A percentile compares a stretch with the other conserved stretches of the same genome.
Evolutionary conservation across 2,113 vertebrate genomes (phyloP).

Genomic region (Oryzias melastigma): DNA sequence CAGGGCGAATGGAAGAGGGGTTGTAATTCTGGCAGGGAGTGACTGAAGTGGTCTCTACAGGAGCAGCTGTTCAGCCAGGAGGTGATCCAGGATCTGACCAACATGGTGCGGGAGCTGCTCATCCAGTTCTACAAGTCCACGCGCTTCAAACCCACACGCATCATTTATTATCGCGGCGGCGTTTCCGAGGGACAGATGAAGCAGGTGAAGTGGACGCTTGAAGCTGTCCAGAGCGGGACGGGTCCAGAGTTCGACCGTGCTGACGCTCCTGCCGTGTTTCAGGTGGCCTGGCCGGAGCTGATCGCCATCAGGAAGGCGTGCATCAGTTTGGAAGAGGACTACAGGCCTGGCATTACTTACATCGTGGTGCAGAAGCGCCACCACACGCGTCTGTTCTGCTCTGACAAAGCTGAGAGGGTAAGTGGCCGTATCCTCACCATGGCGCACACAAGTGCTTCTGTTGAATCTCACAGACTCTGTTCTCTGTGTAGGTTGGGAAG

Average conservation of each 20-base stretch:
- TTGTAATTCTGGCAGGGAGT: too few species aligned
- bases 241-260: too few species aligned
- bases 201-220: constrained; percentile 78
- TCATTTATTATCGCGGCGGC: constrained; percentile 97
- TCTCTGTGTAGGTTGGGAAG: constrained; percentile 88
- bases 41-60: constrained; percentile 24
- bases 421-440: background rate
- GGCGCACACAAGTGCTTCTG: background rate
- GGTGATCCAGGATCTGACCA: constrained; percentile 96
- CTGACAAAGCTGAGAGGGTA: constrained; percentile 97
- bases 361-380: constrained; percentile 99
- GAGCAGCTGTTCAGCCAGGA: constrained; percentile 97
- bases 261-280: constrained; percentile 5
- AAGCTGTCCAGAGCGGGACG: background rate
- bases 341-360: constrained; percentile 96
- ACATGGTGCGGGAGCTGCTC: constrained; percentile 95
- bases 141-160: constrained; percentile 96
- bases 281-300: constrained; percentile 98
- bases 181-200: constrained; percentile 99
- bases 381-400: constrained; percentile 97
- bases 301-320: constrained; percentile 98
- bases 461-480: background rate
- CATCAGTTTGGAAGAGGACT: constrained; percentile 98
- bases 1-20: too few species aligned
- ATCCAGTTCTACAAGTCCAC: constrained; percentile 99